Percentiles rank a stretch among this genome's conserved stretches.
phyloP scores from a whole-genome alignment of 2,113 vertebrate species.

The Nannobrachium achirus region DNA sequence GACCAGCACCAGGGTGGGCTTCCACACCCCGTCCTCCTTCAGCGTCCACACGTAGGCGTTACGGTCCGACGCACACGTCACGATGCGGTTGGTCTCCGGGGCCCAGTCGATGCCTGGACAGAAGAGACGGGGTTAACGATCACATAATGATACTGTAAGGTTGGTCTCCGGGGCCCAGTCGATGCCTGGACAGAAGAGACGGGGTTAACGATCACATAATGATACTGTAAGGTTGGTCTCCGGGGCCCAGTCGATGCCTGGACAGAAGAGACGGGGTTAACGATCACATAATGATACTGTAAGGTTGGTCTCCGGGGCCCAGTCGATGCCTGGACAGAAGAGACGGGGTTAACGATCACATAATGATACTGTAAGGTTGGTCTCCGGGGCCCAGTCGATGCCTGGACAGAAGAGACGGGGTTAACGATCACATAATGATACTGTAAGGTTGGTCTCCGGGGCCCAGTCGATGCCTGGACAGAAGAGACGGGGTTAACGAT shows the following conservation, averaged over 20 bases:
- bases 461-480: no score
- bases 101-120: slow-evolving; percentile 85
- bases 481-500: no score
- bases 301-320: slow-evolving; percentile 83
- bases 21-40: slow-evolving; percentile 81
- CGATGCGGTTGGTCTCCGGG: slow-evolving; percentile 82
- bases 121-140: not conserved
- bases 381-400: no score
- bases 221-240: slow-evolving; percentile 83
- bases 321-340: slow-evolving; percentile 83
- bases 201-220: not conserved
- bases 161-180: slow-evolving; percentile 84
- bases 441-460: no score
- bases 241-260: slow-evolving; percentile 84
- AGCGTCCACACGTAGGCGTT: slow-evolving; percentile 85
- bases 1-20: slow-evolving; percentile 83
- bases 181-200: slow-evolving; percentile 74
- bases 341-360: not conserved
- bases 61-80: slow-evolving; percentile 82
- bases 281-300: no score
- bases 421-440: no score
- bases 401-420: no score
- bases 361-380: no score
- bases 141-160: no score
- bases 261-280: not conserved